Evolutionary conservation across 2,888 invertebrate genomes (phyloP).

Genomic region (Adela reaumurella): DNA sequence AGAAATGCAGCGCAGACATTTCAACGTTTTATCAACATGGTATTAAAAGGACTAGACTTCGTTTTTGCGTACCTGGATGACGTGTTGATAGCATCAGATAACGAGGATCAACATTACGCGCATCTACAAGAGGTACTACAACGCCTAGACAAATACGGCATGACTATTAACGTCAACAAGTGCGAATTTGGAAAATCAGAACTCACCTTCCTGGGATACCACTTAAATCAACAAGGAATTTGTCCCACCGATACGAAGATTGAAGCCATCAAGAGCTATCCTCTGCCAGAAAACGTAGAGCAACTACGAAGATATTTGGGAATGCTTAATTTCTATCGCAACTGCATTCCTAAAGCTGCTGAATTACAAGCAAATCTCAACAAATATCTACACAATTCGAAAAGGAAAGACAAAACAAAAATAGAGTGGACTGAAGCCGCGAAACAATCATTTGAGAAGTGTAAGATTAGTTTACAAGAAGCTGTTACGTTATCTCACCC

Average conservation of each 20-base stretch:
- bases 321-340: conserved; percentile 4
- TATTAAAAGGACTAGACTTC: conserved; percentile 13
- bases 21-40: conserved; percentile 21
- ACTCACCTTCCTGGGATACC: conserved; percentile 6
- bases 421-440: background rate
- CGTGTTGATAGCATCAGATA: conserved; percentile 14
- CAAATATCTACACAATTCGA: too few species aligned
- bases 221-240: conserved; percentile 2
- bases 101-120: conserved; percentile 4
- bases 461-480: too few species aligned
- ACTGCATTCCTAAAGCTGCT: too few species aligned
- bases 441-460: background rate
- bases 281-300: conserved; percentile 4
- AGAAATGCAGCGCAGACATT: conserved; percentile 24
- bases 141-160: conserved; percentile 12
- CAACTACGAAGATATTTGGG: too few species aligned
- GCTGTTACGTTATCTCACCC: too few species aligned
- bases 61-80: conserved; percentile 17
- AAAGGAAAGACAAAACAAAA: too few species aligned
- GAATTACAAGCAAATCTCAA: background rate
- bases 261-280: conserved; percentile 4
- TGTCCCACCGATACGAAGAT: conserved; percentile 4
- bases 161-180: conserved; percentile 14
- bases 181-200: background rate
- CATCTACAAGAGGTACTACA: conserved; percentile 11